These are phyloP conservation scores for Acomys russatus DNA, from an alignment of 2,797 vertebrate genomes.

Conservation along the genomic window DNA sequence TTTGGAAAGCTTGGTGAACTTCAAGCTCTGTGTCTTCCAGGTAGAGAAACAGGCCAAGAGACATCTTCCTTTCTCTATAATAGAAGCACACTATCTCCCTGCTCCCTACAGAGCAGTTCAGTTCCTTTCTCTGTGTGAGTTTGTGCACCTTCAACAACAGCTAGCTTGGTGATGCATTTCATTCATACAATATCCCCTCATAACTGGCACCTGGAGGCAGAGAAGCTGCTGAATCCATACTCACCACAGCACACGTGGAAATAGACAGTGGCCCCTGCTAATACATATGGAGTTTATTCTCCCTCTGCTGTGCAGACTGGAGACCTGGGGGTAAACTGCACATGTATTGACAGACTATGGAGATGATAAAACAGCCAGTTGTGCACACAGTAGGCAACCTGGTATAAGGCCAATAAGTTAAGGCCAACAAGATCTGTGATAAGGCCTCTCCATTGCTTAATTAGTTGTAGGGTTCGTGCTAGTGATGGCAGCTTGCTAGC, in stretches of 20 bases:
- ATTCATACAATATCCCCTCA: neutral
- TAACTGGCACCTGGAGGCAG: neutral
- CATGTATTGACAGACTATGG: neutral
- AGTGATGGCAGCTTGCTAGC: neutral
- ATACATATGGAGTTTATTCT: neutral
- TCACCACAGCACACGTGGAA: neutral
- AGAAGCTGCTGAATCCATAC: neutral
- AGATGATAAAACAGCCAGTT: neutral
- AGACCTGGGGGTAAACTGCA: neutral
- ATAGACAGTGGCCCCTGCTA: neutral
- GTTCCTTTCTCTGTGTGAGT: neutral
- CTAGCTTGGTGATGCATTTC: neutral
- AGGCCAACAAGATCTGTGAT: neutral
- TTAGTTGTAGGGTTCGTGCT: neutral
- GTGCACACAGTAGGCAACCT: neutral
- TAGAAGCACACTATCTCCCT: neutral
- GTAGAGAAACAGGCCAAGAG: neutral
- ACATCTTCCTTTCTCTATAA: neutral
- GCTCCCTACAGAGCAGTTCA: neutral
- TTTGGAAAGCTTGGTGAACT: neutral
- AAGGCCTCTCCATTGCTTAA: neutral
- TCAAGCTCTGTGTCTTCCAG: neutral
- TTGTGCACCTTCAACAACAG: neutral
- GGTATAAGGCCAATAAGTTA: neutral
- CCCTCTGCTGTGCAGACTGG: neutral